phyloP scores from a whole-genome alignment of 2,113 vertebrate species.

The Elaphurus davidianus region DNA sequence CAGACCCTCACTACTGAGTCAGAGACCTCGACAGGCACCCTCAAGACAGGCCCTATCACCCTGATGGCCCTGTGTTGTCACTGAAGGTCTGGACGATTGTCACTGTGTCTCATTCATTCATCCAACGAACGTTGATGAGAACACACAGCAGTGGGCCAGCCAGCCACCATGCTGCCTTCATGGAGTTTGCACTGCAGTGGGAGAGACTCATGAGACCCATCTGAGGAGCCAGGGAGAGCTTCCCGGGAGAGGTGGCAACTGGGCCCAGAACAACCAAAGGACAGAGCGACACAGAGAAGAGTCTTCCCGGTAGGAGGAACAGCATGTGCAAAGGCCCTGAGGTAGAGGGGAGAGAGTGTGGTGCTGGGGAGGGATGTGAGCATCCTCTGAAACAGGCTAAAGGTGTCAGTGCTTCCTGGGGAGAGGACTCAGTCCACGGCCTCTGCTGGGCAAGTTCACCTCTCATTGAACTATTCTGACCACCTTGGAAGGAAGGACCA shows the following conservation, averaged over 20 bases:
- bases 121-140: not conserved
- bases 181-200: not conserved
- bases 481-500: not conserved
- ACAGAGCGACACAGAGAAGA: not conserved
- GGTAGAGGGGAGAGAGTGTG: not conserved
- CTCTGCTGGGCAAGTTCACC: not conserved
- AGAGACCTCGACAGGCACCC: not conserved
- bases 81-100: not conserved
- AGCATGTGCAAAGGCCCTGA: not conserved
- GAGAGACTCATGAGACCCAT: not conserved
- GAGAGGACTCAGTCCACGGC: fast-evolving
- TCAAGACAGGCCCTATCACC: not conserved
- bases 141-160: not conserved
- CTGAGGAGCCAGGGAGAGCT: not conserved
- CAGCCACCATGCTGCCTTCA: not conserved
- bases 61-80: not conserved
- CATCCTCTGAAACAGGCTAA: not conserved
- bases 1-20: not conserved
- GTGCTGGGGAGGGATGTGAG: not conserved
- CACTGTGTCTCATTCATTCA: not conserved
- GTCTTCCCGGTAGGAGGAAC: not conserved
- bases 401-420: not conserved
- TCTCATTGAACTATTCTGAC: not conserved
- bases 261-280: not conserved
- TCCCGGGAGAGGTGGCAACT: not conserved